phyloP scores from a whole-genome alignment of 2,113 vertebrate genomes.

The Anseranas semipalmata region DNA sequence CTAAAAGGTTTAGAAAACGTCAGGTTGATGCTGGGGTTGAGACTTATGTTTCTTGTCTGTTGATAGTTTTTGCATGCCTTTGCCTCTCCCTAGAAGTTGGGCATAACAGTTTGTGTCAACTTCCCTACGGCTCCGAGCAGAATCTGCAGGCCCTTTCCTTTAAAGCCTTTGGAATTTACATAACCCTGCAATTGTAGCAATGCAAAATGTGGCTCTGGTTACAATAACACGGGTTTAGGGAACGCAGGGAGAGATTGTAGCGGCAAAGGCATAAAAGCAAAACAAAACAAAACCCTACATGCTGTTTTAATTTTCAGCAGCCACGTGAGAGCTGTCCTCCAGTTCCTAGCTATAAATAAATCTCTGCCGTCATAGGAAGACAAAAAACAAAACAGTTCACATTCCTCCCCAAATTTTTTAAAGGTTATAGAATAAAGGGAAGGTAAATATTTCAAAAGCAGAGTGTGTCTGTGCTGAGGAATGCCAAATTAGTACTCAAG shows the following conservation, averaged over 20 bases:
- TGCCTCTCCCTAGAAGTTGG: not conserved
- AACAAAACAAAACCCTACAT: slow-evolving; percentile 66
- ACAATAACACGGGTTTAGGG: slow-evolving; percentile 72
- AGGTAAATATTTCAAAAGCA: slow-evolving; percentile 53
- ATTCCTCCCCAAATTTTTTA: slow-evolving; percentile 41
- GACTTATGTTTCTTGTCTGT: not conserved
- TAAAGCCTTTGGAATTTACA: slow-evolving; percentile 71
- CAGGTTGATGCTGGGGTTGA: not conserved
- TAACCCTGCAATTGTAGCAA: slow-evolving; percentile 72
- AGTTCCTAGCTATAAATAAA: slow-evolving; percentile 70
- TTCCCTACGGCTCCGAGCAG: not conserved
- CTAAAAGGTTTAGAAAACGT: slow-evolving; percentile 4
- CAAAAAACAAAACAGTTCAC: slow-evolving; percentile 45
- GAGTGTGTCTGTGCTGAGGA: slow-evolving; percentile 6
- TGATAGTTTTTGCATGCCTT: slow-evolving; percentile 44
- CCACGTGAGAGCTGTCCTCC: slow-evolving; percentile 69
- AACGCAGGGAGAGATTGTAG: slow-evolving; percentile 31
- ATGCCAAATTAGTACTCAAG: not conserved
- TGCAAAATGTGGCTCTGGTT: slow-evolving; percentile 71
- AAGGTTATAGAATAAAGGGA: slow-evolving; percentile 29
- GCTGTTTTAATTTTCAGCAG: slow-evolving; percentile 72
- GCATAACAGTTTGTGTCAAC: slow-evolving; percentile 35
- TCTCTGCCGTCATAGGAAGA: slow-evolving; percentile 60
- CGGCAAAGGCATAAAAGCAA: slow-evolving; percentile 59
- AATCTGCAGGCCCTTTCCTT: slow-evolving; percentile 43